Percentiles rank a stretch among this genome's conserved stretches.
Conservation (phyloP, 2,797 vertebrate species). For the Eleutherodactylus coqui region DNA sequence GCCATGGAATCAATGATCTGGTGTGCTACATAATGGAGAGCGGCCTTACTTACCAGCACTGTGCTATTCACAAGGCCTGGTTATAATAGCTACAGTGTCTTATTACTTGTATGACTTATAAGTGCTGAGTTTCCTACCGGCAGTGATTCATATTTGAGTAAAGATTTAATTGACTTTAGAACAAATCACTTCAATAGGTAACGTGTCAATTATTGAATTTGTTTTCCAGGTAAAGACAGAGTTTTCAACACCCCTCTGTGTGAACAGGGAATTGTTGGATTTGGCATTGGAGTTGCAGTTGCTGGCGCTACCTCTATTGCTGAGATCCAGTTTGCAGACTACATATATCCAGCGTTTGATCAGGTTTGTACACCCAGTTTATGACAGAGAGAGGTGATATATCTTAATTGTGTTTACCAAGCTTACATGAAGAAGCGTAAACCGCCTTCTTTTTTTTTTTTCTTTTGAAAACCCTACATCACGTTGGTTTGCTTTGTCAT, state of each 20-base stretch:
- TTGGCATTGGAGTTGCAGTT: slow-evolving; percentile 92
- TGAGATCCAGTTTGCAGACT: slow-evolving; percentile 99
- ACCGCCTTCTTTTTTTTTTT: not conserved
- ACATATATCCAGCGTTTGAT: slow-evolving; percentile 98
- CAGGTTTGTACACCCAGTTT: slow-evolving; percentile 79
- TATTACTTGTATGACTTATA: slow-evolving; percentile 10
- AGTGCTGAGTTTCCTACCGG: slow-evolving; percentile 27
- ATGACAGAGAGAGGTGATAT: slow-evolving; percentile 12
- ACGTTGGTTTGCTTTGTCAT: not conserved
- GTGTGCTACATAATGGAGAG: slow-evolving; percentile 21
- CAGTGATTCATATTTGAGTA: slow-evolving; percentile 40
- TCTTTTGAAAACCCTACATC: not conserved
- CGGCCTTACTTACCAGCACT: not conserved
- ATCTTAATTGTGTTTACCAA: slow-evolving; percentile 11
- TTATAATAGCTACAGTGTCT: slow-evolving; percentile 26
- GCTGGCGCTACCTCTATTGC: slow-evolving; percentile 95
- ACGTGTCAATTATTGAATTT: slow-evolving; percentile 29
- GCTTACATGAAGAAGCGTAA: not conserved
- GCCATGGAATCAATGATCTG: not conserved
- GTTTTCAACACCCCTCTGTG: slow-evolving; percentile 98
- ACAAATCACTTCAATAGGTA: slow-evolving; percentile 39
- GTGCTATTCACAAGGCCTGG: slow-evolving; percentile 3
- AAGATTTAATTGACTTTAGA: not conserved
- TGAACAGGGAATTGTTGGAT: slow-evolving; percentile 98
- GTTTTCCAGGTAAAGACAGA: slow-evolving; percentile 89